These are phyloP conservation scores for Armadillidium nasatum DNA, from an alignment of 1,140 invertebrate species.

Conservation along the genomic window DNA sequence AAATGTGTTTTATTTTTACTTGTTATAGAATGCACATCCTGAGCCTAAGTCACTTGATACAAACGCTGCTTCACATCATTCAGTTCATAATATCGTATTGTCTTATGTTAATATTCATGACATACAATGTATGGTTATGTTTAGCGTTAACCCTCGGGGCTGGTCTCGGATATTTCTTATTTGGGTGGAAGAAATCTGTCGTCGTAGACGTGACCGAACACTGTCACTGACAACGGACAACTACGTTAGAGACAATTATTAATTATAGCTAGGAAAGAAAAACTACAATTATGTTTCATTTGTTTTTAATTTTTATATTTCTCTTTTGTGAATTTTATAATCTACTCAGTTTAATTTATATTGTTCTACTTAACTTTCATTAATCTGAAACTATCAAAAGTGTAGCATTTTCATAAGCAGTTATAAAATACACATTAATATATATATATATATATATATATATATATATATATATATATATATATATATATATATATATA, in stretches of 20 bases:
- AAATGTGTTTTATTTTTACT: neutral
- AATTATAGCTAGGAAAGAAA: too few relatives aligned
- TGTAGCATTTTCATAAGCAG: neutral
- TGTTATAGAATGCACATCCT: slow-evolving; percentile 56
- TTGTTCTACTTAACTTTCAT: too few relatives aligned
- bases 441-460: neutral
- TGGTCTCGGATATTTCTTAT: slow-evolving; percentile 84
- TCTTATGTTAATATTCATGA: slow-evolving; percentile 98
- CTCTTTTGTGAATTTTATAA: too few relatives aligned
- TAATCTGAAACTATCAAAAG: neutral
- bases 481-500: too few relatives aligned
- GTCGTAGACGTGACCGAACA: slow-evolving; percentile 91
- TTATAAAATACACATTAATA: neutral
- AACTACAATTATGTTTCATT: too few relatives aligned
- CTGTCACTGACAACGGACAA: slow-evolving; percentile 67
- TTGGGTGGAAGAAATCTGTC: slow-evolving; percentile 85
- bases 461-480: slow-evolving; percentile 6
- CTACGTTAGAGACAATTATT: too few relatives aligned
- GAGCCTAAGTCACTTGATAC: slow-evolving; percentile 70
- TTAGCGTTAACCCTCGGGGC: slow-evolving; percentile 82
- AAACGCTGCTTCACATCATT: slow-evolving; percentile 81
- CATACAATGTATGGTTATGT: slow-evolving; percentile 93
- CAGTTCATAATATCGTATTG: slow-evolving; percentile 86
- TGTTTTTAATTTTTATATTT: too few relatives aligned
- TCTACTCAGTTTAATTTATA: too few relatives aligned